These are phyloP conservation scores for Sinocyclocheilus anshuiensis DNA, from an alignment of 2,113 vertebrate species.

Conservation along the genomic window DNA sequence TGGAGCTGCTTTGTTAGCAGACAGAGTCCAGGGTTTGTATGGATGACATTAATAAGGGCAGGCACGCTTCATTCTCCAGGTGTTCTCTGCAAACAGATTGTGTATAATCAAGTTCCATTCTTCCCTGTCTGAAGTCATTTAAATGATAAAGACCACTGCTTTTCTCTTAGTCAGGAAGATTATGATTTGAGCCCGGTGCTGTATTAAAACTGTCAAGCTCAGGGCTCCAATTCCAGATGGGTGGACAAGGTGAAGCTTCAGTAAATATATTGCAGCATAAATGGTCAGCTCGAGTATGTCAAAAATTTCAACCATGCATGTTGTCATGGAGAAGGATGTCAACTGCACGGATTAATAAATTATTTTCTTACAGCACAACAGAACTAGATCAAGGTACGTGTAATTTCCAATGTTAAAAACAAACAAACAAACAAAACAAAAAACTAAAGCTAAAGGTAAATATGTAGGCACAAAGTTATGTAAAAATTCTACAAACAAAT, in stretches of 20 bases:
- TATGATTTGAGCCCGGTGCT: slow-evolving; percentile 32
- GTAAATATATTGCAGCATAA: slow-evolving; percentile 24
- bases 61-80: slow-evolving; percentile 31
- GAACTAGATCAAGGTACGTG: background rate
- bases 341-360: slow-evolving; percentile 37
- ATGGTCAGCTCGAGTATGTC: slow-evolving; percentile 19
- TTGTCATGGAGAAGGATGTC: slow-evolving; percentile 2
- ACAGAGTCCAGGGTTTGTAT: slow-evolving; percentile 35
- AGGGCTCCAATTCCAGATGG: slow-evolving; percentile 13
- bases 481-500: background rate
- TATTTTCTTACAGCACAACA: background rate
- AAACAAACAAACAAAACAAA: too few relatives aligned
- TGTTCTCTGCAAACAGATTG: slow-evolving; percentile 44
- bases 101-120: slow-evolving; percentile 24
- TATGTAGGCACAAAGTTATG: background rate
- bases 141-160: slow-evolving; percentile 41
- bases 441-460: too few relatives aligned
- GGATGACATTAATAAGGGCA: slow-evolving; percentile 22
- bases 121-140: slow-evolving; percentile 34
- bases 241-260: background rate
- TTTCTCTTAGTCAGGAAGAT: background rate
- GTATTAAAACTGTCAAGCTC: slow-evolving; percentile 27
- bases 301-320: slow-evolving; percentile 43
- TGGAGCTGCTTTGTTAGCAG: slow-evolving; percentile 36
- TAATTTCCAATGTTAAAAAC: too few relatives aligned